Evolutionary conservation across 2,797 vertebrate species (phyloP).

Genomic region (Molossus molossus): DNA sequence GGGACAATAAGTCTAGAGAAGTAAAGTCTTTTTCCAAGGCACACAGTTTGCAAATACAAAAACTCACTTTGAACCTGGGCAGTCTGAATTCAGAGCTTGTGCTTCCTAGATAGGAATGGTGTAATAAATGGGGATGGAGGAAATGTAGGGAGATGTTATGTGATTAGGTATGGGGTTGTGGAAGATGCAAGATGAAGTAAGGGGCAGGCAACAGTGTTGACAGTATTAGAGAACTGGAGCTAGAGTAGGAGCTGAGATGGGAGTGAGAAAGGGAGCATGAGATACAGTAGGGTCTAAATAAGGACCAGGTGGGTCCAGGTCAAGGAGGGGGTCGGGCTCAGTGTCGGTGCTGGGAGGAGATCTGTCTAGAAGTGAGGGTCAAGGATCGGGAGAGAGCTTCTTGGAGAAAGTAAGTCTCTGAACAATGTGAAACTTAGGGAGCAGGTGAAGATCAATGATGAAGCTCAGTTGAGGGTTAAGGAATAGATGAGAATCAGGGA

Average conservation of each 20-base stretch:
- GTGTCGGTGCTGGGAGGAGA: accelerated
- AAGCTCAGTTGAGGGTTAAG: not conserved
- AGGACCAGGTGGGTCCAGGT: not conserved
- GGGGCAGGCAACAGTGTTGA: not conserved
- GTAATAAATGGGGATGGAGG: not conserved
- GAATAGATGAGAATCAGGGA: not conserved
- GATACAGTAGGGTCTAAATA: not conserved
- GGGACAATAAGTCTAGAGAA: not conserved
- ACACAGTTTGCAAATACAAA: not conserved
- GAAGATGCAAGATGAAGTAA: not conserved
- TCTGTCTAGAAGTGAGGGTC: not conserved
- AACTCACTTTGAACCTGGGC: not conserved
- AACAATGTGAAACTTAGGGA: not conserved
- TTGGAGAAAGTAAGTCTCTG: not conserved
- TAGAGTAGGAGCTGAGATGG: not conserved
- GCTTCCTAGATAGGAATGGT: not conserved
- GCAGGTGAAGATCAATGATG: not conserved
- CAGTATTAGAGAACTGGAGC: not conserved
- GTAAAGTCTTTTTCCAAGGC: not conserved
- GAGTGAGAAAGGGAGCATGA: not conserved
- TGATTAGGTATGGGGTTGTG: not conserved
- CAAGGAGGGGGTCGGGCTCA: not conserved
- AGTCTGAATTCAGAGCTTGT: not conserved
- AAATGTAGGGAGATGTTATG: not conserved
- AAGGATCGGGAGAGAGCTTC: not conserved